Conservation (phyloP, 2,797 vertebrate genomes). For the Eulemur mongoz region DNA sequence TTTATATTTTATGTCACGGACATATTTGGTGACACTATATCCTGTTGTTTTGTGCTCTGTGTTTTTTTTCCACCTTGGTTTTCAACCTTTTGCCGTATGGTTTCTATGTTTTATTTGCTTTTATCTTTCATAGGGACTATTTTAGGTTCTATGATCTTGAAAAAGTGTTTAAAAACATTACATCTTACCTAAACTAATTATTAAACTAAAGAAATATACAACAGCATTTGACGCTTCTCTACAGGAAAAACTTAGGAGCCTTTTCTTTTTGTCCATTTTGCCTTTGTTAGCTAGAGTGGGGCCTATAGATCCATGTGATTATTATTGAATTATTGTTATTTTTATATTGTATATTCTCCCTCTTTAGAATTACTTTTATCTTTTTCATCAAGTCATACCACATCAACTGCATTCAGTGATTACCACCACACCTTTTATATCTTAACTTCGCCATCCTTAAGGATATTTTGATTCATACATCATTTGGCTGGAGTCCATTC, state of each 20-base stretch:
- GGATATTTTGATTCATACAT: not conserved
- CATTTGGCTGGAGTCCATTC: not conserved
- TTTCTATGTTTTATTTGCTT: constrained; percentile 42
- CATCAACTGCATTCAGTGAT: not conserved
- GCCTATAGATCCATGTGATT: not conserved
- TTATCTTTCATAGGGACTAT: constrained; percentile 6
- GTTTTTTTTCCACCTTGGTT: not conserved
- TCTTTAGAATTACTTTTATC: constrained; percentile 30
- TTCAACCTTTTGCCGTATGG: not conserved
- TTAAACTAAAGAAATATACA: not conserved
- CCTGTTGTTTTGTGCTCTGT: not conserved
- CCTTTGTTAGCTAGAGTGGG: not conserved
- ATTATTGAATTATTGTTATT: not conserved
- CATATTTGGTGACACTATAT: not conserved
- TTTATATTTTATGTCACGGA: constrained; percentile 42
- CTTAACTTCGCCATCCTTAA: not conserved
- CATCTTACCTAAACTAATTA: not conserved
- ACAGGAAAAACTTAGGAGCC: not conserved
- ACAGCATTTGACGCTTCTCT: not conserved
- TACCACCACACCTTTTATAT: not conserved
- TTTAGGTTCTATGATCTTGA: constrained; percentile 32
- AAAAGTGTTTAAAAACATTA: constrained; percentile 13
- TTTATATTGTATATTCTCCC: not conserved
- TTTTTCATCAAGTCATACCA: constrained; percentile 1
- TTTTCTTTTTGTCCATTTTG: not conserved